Percentiles rank a stretch among this genome's conserved stretches.
These are phyloP conservation scores for Gorsachius goisagi DNA, from an alignment of 2,113 vertebrate species.

Conservation along the genomic window DNA sequence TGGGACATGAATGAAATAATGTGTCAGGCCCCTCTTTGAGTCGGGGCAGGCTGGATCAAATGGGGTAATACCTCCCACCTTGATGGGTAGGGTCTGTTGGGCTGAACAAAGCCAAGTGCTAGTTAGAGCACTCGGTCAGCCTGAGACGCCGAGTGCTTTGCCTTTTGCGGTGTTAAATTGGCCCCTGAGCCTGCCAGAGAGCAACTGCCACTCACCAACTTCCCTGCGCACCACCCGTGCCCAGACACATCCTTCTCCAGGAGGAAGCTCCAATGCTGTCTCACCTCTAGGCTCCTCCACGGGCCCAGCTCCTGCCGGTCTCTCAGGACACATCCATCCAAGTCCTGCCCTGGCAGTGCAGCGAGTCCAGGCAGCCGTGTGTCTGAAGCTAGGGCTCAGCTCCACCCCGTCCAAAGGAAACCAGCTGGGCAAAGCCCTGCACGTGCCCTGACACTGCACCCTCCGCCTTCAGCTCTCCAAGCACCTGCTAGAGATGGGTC, in stretches of 20 bases:
- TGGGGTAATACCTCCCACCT: not conserved
- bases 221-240: not conserved
- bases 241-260: not conserved
- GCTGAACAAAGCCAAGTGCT: not conserved
- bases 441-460: not conserved
- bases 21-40: not conserved
- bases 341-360: not conserved
- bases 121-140: not conserved
- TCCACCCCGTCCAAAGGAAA: not conserved
- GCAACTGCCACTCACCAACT: not conserved
- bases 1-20: not conserved
- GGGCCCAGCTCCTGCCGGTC: not conserved
- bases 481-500: not conserved
- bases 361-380: not conserved
- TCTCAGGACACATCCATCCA: not conserved
- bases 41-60: not conserved
- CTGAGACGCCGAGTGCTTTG: not conserved
- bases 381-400: not conserved
- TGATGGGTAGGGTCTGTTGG: not conserved
- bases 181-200: not conserved
- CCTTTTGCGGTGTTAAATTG: not conserved
- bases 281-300: not conserved
- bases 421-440: not conserved
- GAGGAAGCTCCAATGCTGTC: not conserved
- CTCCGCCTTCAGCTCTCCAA: not conserved